Evolutionary conservation across 2,888 invertebrate genomes (phyloP).

Genomic region (Deilephila porcellus): DNA sequence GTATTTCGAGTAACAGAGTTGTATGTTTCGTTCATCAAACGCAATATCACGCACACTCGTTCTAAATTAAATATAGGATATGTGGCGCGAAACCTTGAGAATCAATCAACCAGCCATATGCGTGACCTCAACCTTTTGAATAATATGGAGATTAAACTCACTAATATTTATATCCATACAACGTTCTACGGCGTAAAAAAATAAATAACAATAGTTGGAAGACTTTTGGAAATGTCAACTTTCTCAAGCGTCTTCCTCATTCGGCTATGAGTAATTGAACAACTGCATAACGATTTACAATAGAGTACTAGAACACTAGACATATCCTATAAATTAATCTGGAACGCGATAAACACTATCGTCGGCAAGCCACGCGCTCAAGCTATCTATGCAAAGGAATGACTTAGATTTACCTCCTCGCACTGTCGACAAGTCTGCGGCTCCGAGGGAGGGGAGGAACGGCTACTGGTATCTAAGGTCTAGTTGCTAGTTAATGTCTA

Average conservation of each 20-base stretch:
- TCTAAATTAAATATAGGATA: slow-evolving; percentile 28
- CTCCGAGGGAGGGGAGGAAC: background rate
- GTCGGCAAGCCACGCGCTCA: slow-evolving; percentile 49
- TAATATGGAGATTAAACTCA: background rate
- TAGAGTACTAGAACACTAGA: slow-evolving; percentile 15
- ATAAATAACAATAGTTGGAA: slow-evolving; percentile 20
- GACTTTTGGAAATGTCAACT: slow-evolving; percentile 13
- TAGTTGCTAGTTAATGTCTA: too few relatives aligned
- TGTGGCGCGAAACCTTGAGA: slow-evolving; percentile 12
- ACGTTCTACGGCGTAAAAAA: slow-evolving; percentile 17
- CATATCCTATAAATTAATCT: slow-evolving; percentile 29
- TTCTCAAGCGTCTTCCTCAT: slow-evolving; percentile 13
- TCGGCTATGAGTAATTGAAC: background rate
- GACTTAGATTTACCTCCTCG: slow-evolving; percentile 65
- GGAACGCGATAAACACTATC: slow-evolving; percentile 35
- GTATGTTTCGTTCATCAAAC: slow-evolving; percentile 19
- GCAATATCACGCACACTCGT: slow-evolving; percentile 23
- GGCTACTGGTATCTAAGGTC: too few relatives aligned
- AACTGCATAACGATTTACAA: background rate
- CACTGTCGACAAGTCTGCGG: slow-evolving; percentile 28
- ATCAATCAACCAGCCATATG: background rate
- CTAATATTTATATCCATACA: slow-evolving; percentile 1
- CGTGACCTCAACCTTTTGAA: background rate
- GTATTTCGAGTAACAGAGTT: slow-evolving; percentile 1
- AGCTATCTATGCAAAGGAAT: slow-evolving; percentile 67